phyloP scores from a whole-genome alignment of 92 coral and sea anemone species.

The Umimayanthus kanabou region DNA sequence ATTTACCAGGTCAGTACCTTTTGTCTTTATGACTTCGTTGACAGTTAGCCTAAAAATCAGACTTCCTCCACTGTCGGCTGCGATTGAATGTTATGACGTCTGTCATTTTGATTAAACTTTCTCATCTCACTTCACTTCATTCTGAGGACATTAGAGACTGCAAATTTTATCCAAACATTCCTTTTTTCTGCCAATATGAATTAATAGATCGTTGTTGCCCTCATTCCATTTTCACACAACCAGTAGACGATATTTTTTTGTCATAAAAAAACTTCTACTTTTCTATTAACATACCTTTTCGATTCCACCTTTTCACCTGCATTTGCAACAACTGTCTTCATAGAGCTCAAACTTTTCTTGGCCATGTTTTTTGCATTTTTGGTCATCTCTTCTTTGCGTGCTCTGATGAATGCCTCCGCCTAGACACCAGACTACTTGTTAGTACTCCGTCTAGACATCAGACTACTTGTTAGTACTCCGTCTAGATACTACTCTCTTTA shows the following conservation, averaged over 20 bases:
- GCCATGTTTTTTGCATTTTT: conserved; percentile 73
- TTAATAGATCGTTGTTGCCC: background rate
- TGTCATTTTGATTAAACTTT: background rate
- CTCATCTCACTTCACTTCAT: background rate
- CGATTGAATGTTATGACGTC: background rate
- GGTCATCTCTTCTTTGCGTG: conserved; percentile 66
- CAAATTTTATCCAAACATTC: background rate
- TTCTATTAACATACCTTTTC: conserved; percentile 51
- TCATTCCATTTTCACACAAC: background rate
- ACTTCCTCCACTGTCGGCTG: background rate
- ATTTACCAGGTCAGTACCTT: no score
- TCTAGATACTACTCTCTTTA: no score
- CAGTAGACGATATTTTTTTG: background rate
- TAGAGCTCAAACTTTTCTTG: conserved; percentile 69
- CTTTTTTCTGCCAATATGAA: background rate
- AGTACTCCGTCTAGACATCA: background rate
- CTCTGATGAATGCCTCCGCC: conserved; percentile 64
- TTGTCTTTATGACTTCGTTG: background rate
- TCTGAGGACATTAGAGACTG: background rate
- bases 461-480: no score
- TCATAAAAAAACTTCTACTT: background rate
- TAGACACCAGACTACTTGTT: background rate
- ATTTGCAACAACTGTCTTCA: conserved; percentile 85
- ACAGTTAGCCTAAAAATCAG: background rate
- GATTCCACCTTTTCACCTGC: conserved; percentile 83